These are phyloP conservation scores for Ceratotherium simum DNA, from an alignment of 2,113 vertebrate species.

Conservation along the genomic window DNA sequence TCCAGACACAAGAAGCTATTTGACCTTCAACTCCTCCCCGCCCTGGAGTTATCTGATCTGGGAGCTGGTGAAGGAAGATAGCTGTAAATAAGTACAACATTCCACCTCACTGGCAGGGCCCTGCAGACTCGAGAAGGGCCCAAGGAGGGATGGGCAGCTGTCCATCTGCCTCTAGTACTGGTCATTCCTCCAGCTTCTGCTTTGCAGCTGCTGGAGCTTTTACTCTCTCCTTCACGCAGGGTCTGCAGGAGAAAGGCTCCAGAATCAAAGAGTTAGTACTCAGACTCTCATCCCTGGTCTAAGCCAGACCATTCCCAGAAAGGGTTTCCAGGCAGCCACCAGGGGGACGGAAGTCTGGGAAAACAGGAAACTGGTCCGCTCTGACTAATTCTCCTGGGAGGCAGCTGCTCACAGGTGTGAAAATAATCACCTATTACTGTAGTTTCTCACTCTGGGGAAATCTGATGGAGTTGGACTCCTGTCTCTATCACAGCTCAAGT, in stretches of 20 bases:
- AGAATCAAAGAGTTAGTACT: not conserved
- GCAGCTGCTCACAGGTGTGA: not conserved
- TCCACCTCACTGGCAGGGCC: not conserved
- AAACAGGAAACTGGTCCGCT: not conserved
- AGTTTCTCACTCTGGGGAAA: not conserved
- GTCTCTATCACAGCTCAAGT: not conserved
- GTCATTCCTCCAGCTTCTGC: not conserved
- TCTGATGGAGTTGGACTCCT: not conserved
- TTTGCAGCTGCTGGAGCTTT: not conserved
- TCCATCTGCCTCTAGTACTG: not conserved
- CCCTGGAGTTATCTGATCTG: constrained; percentile 47
- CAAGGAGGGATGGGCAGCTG: not conserved
- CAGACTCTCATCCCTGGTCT: not conserved
- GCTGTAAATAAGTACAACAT: constrained; percentile 28
- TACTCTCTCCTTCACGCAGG: not conserved
- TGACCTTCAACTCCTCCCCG: constrained; percentile 25
- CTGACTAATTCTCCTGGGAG: not conserved
- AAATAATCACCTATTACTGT: not conserved
- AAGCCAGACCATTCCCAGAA: constrained; percentile 2
- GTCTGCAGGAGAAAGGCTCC: not conserved
- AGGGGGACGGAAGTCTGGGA: not conserved
- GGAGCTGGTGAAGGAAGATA: constrained; percentile 20
- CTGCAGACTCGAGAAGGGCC: not conserved
- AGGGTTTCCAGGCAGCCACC: not conserved
- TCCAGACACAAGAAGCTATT: constrained; percentile 64